These are phyloP conservation scores for Polypedilum vanderplanki DNA, from an alignment of 1,140 invertebrate genomes.

Conservation along the genomic window DNA sequence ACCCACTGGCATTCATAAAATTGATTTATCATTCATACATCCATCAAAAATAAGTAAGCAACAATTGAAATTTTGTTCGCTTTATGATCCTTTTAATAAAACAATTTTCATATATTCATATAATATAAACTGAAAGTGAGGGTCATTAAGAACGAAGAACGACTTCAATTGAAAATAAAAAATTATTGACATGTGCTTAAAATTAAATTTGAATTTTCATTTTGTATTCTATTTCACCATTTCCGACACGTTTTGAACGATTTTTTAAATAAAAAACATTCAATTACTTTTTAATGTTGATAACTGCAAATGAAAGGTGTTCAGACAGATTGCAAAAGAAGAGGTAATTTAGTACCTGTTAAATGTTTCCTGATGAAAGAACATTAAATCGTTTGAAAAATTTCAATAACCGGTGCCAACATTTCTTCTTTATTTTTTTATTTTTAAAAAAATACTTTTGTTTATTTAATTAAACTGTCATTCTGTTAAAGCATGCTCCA, in stretches of 20 bases:
- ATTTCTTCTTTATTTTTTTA: no score
- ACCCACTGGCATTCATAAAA: background rate
- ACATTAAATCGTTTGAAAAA: background rate
- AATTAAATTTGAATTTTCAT: slow-evolving; percentile 8
- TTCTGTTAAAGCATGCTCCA: background rate
- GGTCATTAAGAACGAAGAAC: background rate
- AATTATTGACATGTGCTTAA: slow-evolving; percentile 9
- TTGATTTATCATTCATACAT: background rate
- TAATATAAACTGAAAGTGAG: background rate
- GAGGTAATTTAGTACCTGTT: background rate
- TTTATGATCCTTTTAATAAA: slow-evolving; percentile 19
- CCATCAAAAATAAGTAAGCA: background rate
- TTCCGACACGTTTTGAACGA: background rate
- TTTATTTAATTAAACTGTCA: slow-evolving; percentile 19
- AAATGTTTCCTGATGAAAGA: background rate
- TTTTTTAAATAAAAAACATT: background rate
- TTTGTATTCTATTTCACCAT: background rate
- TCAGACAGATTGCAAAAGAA: background rate
- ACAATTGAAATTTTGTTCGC: background rate
- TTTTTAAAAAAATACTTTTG: background rate
- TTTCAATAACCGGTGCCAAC: background rate
- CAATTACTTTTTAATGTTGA: background rate
- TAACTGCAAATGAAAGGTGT: background rate
- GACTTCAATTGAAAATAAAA: background rate
- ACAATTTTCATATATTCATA: background rate